Base-by-base conservation (phyloP, 2,113 vertebrate species). In the Lepisosteus osseus region DNA sequence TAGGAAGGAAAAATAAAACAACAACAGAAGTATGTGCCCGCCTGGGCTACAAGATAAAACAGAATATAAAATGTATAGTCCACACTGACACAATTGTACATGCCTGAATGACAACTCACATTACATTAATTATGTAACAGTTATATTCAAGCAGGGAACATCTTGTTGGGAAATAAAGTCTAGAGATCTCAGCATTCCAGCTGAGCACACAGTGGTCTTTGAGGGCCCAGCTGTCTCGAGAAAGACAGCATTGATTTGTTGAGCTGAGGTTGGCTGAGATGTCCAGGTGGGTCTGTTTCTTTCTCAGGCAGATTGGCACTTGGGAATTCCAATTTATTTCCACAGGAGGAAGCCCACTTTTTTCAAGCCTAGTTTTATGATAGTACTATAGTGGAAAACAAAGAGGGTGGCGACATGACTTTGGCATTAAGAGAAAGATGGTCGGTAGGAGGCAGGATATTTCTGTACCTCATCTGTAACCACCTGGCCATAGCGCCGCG, bases 71-170 rank as follows among this genome's bases (percentile, higher is more conserved):
- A 86, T 80, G 78, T 74, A 82, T 57, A 83, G 84, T 82, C 80
- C 72, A 86, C 76, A 77, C 77, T 84, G 84, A 84, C 83, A 74
- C 78, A 86, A 85, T 75, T 76, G 87, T 85, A 86, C 78, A 84
- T 79, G 85, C 77, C 87, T 87, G 82, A 82, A 86, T 82, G 80
- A 86, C 87, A 88, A 84, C 82, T 79, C 84, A 84, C 80, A 83
- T 88, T 80, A 72, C 86, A 89, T 90, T 90, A 89, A 90, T 89
- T 90, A 90, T 90, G 87, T 78, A 90, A 84, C 57, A 74, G 57
- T 75, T 86, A 79, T 79, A 85, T 86, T 80, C 76, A 86, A 77
- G 79, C 81, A 74, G 77, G 79, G 78, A 73, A 80, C 64, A 67
- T 74, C 74, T 81, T 80, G 70, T 72, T 69, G 72, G 75, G 79